phyloP scores from a whole-genome alignment of 2,113 vertebrate genomes.

The Pelodiscus sinensis region DNA sequence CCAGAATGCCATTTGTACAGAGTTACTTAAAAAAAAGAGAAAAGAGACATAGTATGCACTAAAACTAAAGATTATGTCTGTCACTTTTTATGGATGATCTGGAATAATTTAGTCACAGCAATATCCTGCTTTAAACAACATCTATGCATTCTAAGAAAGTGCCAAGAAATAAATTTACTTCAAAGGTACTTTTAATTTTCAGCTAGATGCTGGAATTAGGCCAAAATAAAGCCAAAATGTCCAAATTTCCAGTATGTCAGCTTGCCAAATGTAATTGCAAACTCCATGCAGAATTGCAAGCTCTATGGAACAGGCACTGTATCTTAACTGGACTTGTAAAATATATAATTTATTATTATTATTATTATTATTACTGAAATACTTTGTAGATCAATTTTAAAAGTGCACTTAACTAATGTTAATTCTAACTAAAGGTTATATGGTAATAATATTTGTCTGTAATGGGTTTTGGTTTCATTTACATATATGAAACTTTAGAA shows the following conservation, averaged over 20 bases:
- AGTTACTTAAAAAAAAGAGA: background rate
- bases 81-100: background rate
- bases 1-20: background rate
- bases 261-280: background rate
- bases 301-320: background rate
- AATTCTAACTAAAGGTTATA: background rate
- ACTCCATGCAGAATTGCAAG: background rate
- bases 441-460: background rate
- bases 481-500: too few relatives aligned
- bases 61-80: background rate
- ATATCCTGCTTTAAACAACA: too few relatives aligned
- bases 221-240: too few relatives aligned
- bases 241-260: too few relatives aligned
- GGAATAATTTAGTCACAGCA: too few relatives aligned
- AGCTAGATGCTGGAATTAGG: too few relatives aligned
- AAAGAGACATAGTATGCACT: background rate
- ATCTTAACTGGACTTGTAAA: background rate
- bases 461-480: background rate
- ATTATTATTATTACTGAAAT: background rate
- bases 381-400: background rate
- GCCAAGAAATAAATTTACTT: too few relatives aligned
- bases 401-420: background rate
- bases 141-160: too few relatives aligned
- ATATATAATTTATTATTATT: background rate
- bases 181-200: too few relatives aligned